Percentiles rank a stretch among this genome's conserved stretches.
Conservation (phyloP, 2,888 invertebrate genomes). For the Thecophora atra region DNA sequence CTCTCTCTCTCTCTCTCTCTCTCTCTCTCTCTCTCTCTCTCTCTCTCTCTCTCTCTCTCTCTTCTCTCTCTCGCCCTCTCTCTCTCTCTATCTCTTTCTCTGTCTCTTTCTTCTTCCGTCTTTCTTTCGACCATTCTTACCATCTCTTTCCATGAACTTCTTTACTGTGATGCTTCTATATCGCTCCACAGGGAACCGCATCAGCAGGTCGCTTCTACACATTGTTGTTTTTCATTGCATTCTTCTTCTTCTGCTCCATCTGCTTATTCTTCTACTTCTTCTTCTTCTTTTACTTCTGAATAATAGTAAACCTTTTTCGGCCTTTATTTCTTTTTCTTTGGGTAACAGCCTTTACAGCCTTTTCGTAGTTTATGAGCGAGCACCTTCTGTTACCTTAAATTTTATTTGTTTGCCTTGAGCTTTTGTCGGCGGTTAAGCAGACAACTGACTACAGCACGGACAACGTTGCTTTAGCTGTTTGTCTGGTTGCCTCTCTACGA, state of each 20-base stretch:
- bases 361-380: slow-evolving; percentile 26
- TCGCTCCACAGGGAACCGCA: not conserved
- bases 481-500: not conserved
- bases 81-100: too few species aligned
- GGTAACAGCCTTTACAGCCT: not conserved
- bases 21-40: not conserved
- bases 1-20: not conserved
- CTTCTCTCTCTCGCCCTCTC: too few species aligned
- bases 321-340: not conserved
- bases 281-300: too few species aligned
- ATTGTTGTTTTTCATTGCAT: too few species aligned
- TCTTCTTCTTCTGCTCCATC: too few species aligned
- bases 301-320: too few species aligned
- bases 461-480: not conserved
- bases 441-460: slow-evolving; percentile 4
- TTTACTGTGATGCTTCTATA: too few species aligned
- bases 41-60: not conserved
- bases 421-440: not conserved
- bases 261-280: too few species aligned
- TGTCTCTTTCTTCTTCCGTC: too few species aligned
- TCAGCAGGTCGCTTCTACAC: not conserved
- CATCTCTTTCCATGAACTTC: too few species aligned
- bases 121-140: too few species aligned
- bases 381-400: slow-evolving; percentile 25
- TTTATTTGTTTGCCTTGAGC: slow-evolving; percentile 24